phyloP scores from a whole-genome alignment of 2,797 vertebrate species.

The Hybognathus amarus region DNA sequence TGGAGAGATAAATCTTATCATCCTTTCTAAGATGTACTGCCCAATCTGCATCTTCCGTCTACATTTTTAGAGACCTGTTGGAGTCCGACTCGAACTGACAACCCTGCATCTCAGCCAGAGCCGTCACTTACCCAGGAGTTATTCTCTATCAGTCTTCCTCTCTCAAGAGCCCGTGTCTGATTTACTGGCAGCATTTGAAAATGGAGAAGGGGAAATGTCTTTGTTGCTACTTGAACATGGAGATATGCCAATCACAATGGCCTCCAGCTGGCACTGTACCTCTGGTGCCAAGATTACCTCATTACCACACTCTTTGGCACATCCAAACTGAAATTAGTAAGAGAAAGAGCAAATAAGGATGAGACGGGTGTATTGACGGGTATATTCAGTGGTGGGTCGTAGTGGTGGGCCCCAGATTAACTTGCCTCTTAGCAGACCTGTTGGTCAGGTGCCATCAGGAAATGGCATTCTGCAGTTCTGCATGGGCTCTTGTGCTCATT shows the following conservation, averaged over 20 bases:
- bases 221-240: constrained; percentile 57
- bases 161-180: constrained; percentile 24
- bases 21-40: constrained; percentile 42
- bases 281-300: constrained; percentile 43
- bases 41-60: constrained; percentile 31
- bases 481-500: constrained; percentile 18
- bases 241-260: constrained; percentile 47
- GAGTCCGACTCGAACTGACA: constrained; percentile 16
- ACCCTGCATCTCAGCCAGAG: constrained; percentile 1
- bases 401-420: constrained; percentile 24
- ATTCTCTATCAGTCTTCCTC: constrained; percentile 23
- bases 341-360: constrained; percentile 20
- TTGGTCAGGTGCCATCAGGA: constrained; percentile 21
- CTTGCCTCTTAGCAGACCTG: constrained; percentile 41
- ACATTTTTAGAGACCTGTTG: constrained; percentile 45
- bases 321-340: constrained; percentile 25
- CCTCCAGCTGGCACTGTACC: constrained; percentile 55
- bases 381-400: neutral
- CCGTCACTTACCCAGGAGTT: constrained; percentile 25
- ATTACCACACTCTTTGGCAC: constrained; percentile 54
- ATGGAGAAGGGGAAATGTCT: constrained; percentile 50
- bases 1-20: constrained; percentile 53
- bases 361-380: constrained; percentile 6
- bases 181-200: constrained; percentile 36
- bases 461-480: constrained; percentile 20